Percentiles rank a stretch among this genome's conserved stretches.
Evolutionary conservation across 2,888 invertebrate species (phyloP).

Genomic region (Steinernema hermaphroditum): DNA sequence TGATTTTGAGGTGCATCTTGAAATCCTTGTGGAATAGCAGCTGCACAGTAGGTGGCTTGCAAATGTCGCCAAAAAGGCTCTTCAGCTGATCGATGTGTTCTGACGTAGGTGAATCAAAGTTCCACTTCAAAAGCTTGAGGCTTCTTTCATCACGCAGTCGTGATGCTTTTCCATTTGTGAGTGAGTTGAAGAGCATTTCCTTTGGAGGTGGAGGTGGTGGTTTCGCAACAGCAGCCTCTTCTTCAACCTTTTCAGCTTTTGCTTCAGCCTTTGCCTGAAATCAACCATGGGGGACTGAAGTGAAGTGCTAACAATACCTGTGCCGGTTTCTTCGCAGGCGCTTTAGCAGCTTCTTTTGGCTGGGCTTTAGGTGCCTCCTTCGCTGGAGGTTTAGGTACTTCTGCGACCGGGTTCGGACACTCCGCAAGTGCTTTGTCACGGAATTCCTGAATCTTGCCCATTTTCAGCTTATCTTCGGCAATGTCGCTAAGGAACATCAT

Average conservation of each 20-base stretch:
- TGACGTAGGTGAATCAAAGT: conserved; percentile 75
- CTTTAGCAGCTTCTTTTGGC: not conserved
- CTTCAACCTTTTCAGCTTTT: conserved; percentile 36
- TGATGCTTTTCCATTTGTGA: conserved; percentile 74
- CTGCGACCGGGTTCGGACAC: conserved; percentile 3
- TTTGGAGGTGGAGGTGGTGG: conserved; percentile 6
- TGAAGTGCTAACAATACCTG: not conserved
- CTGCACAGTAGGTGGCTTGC: conserved; percentile 82
- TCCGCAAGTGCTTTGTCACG: conserved; percentile 24
- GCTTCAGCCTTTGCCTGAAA: conserved; percentile 32
- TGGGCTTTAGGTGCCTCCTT: not conserved
- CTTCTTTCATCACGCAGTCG: conserved; percentile 90
- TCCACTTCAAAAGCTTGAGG: conserved; percentile 73
- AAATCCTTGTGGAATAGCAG: conserved; percentile 94
- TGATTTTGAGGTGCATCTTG: conserved; percentile 90
- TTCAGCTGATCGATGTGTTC: conserved; percentile 90
- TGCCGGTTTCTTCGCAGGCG: not conserved
- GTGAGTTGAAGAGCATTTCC: conserved; percentile 30
- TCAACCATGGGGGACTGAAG: not conserved
- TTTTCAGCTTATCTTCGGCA: conserved; percentile 69
- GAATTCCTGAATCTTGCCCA: conserved; percentile 71
- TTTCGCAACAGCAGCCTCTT: conserved; percentile 8
- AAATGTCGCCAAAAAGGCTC: conserved; percentile 87
- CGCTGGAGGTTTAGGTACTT: not conserved
- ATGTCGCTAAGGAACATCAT: conserved; percentile 69